phyloP scores from a whole-genome alignment of 1,140 invertebrate species.

The Trachymyrmex cornetzi region DNA sequence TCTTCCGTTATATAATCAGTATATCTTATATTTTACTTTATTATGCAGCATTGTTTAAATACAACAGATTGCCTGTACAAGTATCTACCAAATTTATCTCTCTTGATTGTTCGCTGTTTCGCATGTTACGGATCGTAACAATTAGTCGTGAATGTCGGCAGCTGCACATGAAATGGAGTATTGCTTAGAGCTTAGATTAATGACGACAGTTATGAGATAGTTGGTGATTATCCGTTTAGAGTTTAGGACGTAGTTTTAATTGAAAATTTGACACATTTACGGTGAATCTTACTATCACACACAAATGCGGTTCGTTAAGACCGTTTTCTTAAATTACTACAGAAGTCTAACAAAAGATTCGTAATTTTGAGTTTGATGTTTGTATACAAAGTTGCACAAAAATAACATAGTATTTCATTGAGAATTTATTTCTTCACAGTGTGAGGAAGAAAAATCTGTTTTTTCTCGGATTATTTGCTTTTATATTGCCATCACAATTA shows the following conservation, averaged over 20 bases:
- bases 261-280: not conserved
- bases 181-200: conserved; percentile 45
- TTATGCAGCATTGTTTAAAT: no score
- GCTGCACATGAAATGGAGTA: not conserved
- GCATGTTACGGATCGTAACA: not conserved
- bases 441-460: not conserved
- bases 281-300: not conserved
- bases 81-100: not conserved
- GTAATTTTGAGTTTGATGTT: not conserved
- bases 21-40: no score
- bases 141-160: not conserved
- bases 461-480: not conserved
- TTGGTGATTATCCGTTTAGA: not conserved
- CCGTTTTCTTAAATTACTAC: not conserved
- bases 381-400: not conserved
- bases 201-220: not conserved
- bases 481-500: not conserved
- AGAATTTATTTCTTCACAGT: not conserved
- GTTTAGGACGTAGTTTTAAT: not conserved
- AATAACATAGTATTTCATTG: conserved; percentile 1
- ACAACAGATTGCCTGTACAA: not conserved
- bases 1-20: no score
- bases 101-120: conserved; percentile 4
- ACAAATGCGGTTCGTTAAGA: not conserved
- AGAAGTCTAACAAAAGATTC: not conserved